These are phyloP conservation scores for Gymnobelideus leadbeateri DNA, from an alignment of 2,113 vertebrate genomes.

Conservation along the genomic window DNA sequence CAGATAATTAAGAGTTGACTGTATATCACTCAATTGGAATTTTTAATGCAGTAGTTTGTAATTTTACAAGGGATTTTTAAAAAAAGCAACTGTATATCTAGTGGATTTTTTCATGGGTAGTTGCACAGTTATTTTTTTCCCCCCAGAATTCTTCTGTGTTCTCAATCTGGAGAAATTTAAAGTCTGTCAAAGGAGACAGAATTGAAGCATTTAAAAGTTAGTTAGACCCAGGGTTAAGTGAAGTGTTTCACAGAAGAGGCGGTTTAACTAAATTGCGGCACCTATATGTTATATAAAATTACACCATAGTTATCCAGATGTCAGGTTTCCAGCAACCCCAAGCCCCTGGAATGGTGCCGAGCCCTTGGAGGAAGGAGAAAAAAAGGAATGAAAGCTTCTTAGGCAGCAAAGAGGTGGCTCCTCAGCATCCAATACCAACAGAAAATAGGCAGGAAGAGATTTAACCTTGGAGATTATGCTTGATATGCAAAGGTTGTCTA, in stretches of 20 bases:
- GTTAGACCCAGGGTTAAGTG: constrained; percentile 5
- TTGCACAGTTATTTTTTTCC: neutral
- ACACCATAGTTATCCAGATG: constrained; percentile 1
- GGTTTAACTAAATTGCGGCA: constrained; percentile 1
- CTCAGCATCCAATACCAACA: neutral
- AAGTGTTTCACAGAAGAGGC: neutral
- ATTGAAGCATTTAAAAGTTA: constrained; percentile 7
- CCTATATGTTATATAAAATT: constrained; percentile 2
- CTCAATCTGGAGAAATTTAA: neutral
- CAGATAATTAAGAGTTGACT: constrained; percentile 6
- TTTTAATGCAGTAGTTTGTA: constrained; percentile 1
- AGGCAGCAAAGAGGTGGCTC: neutral
- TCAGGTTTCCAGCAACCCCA: neutral
- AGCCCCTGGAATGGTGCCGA: neutral
- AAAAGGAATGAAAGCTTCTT: neutral
- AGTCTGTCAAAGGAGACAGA: constrained; percentile 7
- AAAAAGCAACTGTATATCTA: neutral
- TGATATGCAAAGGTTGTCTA: neutral
- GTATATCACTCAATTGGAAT: constrained; percentile 10
- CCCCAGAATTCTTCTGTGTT: neutral
- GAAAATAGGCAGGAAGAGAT: neutral
- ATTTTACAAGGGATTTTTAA: neutral
- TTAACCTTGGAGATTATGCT: neutral
- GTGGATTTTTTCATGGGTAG: neutral
- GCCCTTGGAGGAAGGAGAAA: neutral